Conservation (phyloP, 1,140 invertebrate genomes). For the Lasioglossum albipes region DNA sequence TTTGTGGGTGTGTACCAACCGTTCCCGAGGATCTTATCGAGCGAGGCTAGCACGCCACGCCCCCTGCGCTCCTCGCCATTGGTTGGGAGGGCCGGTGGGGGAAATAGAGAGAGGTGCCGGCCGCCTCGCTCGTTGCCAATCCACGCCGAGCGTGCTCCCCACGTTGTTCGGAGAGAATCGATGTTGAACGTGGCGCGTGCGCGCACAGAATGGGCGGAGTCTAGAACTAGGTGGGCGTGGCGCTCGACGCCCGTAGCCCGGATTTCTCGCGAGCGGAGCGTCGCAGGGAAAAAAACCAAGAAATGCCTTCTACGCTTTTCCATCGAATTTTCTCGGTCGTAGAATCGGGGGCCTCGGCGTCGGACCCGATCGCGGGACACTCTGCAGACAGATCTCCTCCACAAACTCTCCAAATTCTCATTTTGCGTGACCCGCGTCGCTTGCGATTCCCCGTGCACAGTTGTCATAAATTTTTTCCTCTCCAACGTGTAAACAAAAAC, state of each 20-base stretch:
- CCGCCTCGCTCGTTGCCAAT: too few species aligned
- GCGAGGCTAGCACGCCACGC: too few species aligned
- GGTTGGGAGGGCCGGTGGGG: too few species aligned
- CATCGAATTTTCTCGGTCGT: neutral
- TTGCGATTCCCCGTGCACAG: slow-evolving; percentile 26
- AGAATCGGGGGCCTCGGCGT: neutral
- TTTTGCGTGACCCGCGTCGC: slow-evolving; percentile 54
- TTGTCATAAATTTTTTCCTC: neutral
- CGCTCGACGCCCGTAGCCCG: neutral
- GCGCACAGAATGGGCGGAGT: neutral
- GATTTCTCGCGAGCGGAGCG: neutral
- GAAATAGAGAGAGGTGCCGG: too few species aligned
- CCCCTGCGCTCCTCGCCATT: too few species aligned
- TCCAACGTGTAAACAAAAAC: neutral
- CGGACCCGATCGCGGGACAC: neutral
- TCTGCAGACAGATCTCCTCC: neutral
- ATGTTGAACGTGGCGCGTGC: neutral
- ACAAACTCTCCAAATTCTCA: neutral
- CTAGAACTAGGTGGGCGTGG: neutral
- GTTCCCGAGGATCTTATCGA: too few species aligned
- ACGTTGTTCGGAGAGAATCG: neutral
- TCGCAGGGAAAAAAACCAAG: neutral
- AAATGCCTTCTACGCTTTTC: neutral
- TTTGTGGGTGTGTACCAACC: neutral
- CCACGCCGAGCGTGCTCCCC: neutral